A percentile compares a stretch with the other conserved stretches of the same genome.
These are phyloP conservation scores for Toxotes lorentzi DNA, from an alignment of 2,797 vertebrate genomes.

Conservation along the genomic window DNA sequence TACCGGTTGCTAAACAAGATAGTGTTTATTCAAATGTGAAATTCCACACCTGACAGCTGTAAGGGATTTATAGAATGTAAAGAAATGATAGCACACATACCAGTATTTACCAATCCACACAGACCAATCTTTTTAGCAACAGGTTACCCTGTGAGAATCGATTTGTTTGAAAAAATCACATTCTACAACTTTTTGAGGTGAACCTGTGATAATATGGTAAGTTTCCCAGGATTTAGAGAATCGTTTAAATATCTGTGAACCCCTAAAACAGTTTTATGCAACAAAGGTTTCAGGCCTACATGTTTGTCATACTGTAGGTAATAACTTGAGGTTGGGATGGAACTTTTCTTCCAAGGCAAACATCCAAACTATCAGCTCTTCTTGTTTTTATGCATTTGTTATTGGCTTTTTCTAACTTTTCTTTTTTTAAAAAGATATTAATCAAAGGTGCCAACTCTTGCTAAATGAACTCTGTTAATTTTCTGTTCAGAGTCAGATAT, in stretches of 20 bases:
- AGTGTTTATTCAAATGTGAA: background rate
- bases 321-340: slow-evolving; percentile 31
- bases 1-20: no score
- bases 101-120: background rate
- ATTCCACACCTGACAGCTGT: background rate
- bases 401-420: slow-evolving; percentile 57
- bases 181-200: slow-evolving; percentile 20
- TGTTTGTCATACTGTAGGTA: slow-evolving; percentile 20
- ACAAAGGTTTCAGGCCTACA: slow-evolving; percentile 25
- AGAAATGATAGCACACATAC: background rate
- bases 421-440: slow-evolving; percentile 23
- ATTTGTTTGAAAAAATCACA: background rate
- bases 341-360: slow-evolving; percentile 49
- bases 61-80: background rate
- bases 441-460: slow-evolving; percentile 75
- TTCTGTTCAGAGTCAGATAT: slow-evolving; percentile 50
- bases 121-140: slow-evolving; percentile 1
- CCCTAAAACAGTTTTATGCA: slow-evolving; percentile 30
- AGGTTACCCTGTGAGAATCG: background rate
- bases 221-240: slow-evolving; percentile 27
- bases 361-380: slow-evolving; percentile 29
- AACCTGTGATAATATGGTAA: slow-evolving; percentile 21
- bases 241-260: slow-evolving; percentile 10
- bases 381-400: slow-evolving; percentile 61
- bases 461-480: slow-evolving; percentile 46